Conservation (phyloP, 2,888 invertebrate genomes). For the Clanis bilineata region DNA sequence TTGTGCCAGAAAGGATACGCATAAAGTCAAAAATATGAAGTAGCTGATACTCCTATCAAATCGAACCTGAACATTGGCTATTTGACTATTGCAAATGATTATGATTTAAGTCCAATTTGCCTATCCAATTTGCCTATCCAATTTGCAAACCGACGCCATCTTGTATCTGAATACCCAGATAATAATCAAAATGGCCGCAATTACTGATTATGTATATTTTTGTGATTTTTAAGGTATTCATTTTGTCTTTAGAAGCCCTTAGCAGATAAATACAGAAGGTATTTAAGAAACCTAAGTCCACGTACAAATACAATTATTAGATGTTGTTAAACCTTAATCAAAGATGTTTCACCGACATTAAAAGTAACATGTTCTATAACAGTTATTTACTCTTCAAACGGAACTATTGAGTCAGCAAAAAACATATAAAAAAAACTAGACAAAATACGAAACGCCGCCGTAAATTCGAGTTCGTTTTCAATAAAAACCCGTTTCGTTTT, state of each 20-base stretch:
- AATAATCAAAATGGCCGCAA: background rate
- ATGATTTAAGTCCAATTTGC: too few species aligned
- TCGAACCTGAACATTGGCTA: too few species aligned
- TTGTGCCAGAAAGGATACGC: too few species aligned
- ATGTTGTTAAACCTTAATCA: background rate
- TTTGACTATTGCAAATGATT: too few species aligned
- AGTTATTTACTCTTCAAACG: background rate
- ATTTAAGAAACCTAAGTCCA: too few species aligned
- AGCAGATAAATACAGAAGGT: too few species aligned
- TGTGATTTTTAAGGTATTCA: background rate
- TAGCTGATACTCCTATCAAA: too few species aligned
- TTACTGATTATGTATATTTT: background rate
- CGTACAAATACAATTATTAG: background rate
- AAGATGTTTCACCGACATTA: background rate
- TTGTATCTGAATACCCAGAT: background rate
- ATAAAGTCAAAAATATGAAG: too few species aligned
- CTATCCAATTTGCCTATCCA: too few species aligned
- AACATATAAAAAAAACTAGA: background rate
- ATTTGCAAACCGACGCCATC: background rate
- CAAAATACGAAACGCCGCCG: background rate
- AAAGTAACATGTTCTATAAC: background rate
- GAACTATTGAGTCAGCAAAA: background rate
- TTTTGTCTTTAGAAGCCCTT: too few species aligned
- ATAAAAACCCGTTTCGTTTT: constrained; percentile 29
- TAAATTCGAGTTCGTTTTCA: constrained; percentile 1